These are phyloP conservation scores for Caenorhabditis sp. DNA, from an alignment of 2,888 invertebrate genomes.

Conservation along the genomic window DNA sequence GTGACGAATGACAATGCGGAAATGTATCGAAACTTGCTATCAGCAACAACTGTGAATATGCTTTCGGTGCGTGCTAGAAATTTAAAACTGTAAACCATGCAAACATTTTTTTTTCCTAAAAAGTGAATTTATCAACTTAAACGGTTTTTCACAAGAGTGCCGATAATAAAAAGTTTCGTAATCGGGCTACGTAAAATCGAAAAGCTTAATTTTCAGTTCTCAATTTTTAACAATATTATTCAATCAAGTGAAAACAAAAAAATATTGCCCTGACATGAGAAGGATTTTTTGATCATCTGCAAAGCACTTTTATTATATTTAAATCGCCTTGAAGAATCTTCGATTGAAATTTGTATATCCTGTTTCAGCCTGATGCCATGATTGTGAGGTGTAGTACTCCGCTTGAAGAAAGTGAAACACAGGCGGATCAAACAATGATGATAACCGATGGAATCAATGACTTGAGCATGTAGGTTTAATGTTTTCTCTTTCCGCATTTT, in stretches of 20 bases:
- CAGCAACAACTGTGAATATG: conserved; percentile 18
- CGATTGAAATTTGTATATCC: neutral
- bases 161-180: too few species aligned
- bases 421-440: neutral
- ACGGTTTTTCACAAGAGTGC: too few species aligned
- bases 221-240: too few species aligned
- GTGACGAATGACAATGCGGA: conserved; percentile 15
- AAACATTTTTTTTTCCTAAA: neutral
- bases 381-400: conserved; percentile 37
- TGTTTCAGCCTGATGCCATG: conserved; percentile 5
- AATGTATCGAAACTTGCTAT: conserved; percentile 13
- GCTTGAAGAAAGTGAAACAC: conserved; percentile 5
- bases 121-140: neutral
- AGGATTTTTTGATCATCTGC: too few species aligned
- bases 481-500: neutral
- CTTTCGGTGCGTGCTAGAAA: neutral
- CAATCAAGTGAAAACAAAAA: too few species aligned
- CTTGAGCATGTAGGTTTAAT: neutral
- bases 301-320: too few species aligned
- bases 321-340: too few species aligned
- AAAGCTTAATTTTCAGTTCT: too few species aligned
- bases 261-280: too few species aligned
- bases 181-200: too few species aligned
- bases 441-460: neutral
- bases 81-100: neutral